A percentile compares a stretch with the other conserved stretches of the same genome.
Evolutionary conservation across 2,888 invertebrate genomes (phyloP).

Genomic region (Actias luna): DNA sequence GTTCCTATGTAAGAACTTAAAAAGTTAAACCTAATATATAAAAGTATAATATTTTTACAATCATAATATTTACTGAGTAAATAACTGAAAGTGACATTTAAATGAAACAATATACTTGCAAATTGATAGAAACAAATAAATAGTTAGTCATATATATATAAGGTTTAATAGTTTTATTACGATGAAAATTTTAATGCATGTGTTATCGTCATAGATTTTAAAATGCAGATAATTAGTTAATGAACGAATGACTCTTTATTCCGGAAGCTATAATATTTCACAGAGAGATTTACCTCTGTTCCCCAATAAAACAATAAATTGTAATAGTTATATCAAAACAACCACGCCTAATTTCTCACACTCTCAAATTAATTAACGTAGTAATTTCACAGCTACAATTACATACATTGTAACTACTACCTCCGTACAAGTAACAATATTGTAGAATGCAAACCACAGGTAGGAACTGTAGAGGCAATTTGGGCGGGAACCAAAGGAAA

Average conservation of each 20-base stretch:
- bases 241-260: no score
- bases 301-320: neutral
- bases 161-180: neutral
- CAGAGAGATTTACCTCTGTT: neutral
- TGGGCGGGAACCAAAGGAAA: conserved; percentile 43
- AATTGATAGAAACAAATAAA: neutral
- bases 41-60: no score
- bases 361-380: conserved; percentile 22
- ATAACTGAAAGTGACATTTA: no score
- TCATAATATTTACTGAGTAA: neutral
- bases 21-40: neutral
- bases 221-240: no score
- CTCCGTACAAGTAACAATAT: conserved; percentile 32
- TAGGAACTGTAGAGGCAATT: conserved; percentile 40
- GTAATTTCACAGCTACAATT: conserved; percentile 23
- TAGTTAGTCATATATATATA: no score
- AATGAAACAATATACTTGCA: neutral
- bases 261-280: neutral
- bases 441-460: conserved; percentile 43
- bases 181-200: neutral
- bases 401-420: conserved; percentile 36
- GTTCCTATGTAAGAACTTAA: neutral
- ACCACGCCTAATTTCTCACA: conserved; percentile 12
- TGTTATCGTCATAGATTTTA: no score
- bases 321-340: conserved; percentile 4